Base-by-base conservation (phyloP, 37 sponge, comb jelly and placozoan species). In the Crambe crambe region DNA sequence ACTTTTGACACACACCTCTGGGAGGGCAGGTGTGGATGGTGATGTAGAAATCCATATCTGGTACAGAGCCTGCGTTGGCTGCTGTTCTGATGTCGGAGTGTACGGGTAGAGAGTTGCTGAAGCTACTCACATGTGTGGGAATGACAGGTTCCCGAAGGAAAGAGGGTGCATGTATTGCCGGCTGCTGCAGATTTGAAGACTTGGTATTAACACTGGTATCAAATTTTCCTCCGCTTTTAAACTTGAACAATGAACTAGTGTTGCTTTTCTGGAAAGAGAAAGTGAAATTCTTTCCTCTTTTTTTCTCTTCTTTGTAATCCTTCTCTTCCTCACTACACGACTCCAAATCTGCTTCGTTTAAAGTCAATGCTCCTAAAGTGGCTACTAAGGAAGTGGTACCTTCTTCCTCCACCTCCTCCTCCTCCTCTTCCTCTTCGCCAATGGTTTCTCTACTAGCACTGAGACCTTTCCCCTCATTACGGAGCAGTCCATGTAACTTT, bases 1-100 rank as follows among this genome's bases (percentile, higher is more conserved):
- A 92, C 89, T 92, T 92, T 51, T 92, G 93, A 71, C 93, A 92
- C 15, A 39, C 58, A 22, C 81, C 70, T 21, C 80, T 76, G 1
- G 78, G 69, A 29, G 93, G 85, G 38, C 37, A 35, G 12, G 93
- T 37, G 61, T 92, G 93, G 18, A 92, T n/a, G 15, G 84, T 77
- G 31, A 92, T 40, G 78, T 58, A 92, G 26, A 83, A 59, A 25
- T 92, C 93, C 67, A 83, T 81, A 3, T 59, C 63, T 9, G 82
- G 82, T 15, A 87, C 34, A 64, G 30, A 69, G 42, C 51, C 58
- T 37, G 72, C 18, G 30, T 2, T 35, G 18, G 60, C 21, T 0
- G 23, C 23, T 26, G 43, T 40, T 42, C 71, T 43, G 43, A 25
- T 17, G 43, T 70, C 43, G 3, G 30, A 31, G 31, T 32, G 31